Conservation (phyloP, 2,113 vertebrate genomes). For the Pollachius pollachius region DNA sequence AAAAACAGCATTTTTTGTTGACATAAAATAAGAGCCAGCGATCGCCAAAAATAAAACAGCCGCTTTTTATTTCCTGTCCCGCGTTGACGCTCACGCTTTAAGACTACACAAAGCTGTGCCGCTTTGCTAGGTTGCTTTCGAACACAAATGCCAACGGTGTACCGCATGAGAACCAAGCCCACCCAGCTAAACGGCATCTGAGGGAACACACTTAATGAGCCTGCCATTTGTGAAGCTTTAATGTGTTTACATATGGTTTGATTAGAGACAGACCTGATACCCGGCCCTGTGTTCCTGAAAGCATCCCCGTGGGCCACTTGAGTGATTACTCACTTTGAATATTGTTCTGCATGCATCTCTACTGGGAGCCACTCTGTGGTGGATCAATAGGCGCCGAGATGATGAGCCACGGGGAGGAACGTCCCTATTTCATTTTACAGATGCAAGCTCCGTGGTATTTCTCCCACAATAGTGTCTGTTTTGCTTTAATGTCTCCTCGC, state of each 20-base stretch:
- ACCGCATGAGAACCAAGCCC: constrained; percentile 43
- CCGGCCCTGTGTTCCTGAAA: constrained; percentile 60
- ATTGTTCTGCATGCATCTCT: constrained; percentile 53
- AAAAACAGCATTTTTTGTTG: too few relatives aligned
- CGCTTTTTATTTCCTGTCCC: not conserved
- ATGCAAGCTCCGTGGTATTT: constrained; percentile 33
- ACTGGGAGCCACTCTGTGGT: constrained; percentile 40
- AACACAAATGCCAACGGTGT: constrained; percentile 27
- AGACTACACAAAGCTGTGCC: not conserved
- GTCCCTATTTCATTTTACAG: constrained; percentile 34
- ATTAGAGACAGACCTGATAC: constrained; percentile 61
- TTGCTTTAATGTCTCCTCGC: too few relatives aligned
- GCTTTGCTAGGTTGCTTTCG: not conserved
- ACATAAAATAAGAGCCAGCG: too few relatives aligned
- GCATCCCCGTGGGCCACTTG: constrained; percentile 64
- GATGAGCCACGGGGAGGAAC: constrained; percentile 59
- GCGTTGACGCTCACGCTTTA: not conserved
- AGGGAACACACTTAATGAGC: constrained; percentile 54
- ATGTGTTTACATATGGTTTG: constrained; percentile 65
- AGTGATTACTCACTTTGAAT: constrained; percentile 70
- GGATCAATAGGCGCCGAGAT: constrained; percentile 70
- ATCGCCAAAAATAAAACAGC: not conserved
- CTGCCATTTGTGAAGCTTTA: constrained; percentile 58
- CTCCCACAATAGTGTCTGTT: constrained; percentile 40
- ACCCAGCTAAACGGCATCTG: constrained; percentile 39